Base-by-base conservation (phyloP, 1,140 invertebrate species). In the Nasonia giraulti region DNA sequence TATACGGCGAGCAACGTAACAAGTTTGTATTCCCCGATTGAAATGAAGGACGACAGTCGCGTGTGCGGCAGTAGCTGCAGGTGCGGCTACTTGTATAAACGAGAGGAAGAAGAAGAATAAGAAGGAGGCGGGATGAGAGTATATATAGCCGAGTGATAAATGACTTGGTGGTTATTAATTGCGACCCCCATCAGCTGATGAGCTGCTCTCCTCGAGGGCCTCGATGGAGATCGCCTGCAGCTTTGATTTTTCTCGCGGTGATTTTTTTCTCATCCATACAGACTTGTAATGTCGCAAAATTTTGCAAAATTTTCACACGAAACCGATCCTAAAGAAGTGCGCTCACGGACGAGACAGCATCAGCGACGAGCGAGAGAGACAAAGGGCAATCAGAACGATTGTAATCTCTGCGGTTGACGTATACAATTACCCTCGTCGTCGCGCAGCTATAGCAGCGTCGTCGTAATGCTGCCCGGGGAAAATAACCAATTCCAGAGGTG, bases 401-500 rank as follows among this genome's bases (percentile, higher is more conserved):
- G 89, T 91, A 90, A 91, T 91, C 87, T 90, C 90, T 91, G 90
- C 86, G 89, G 89, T 90, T 91, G 90, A 90, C 90, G 90, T 89
- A 44, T 44, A 89, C 86, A 90, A 89, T 89, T 88, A 88, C 87
- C 40, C 40, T 44, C 86, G 87, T 50, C 40, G 69, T 62, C 66
- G 33, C 33, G 44, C 73, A 44, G 40, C 40, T 44, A 37, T 37
- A 44, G 40, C 62, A 37, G 68, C 47, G 11, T 62, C 47, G 27
- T 88, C 86, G 69, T 47, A 87, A 87, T 83, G 86, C 87, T 83
- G 86, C 87, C 80, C 88, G 86, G 87, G 86, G 87, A 91, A 90
- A 91, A 91, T 91, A 91, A 91, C 90, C 89, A 91, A 91, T 91
- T 91, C 83, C 87, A 89, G 83, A 90, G 89, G 89, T 90, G 89